Evolutionary conservation across 2,797 vertebrate species (phyloP).

Genomic region (Atherinosoma microstoma): DNA sequence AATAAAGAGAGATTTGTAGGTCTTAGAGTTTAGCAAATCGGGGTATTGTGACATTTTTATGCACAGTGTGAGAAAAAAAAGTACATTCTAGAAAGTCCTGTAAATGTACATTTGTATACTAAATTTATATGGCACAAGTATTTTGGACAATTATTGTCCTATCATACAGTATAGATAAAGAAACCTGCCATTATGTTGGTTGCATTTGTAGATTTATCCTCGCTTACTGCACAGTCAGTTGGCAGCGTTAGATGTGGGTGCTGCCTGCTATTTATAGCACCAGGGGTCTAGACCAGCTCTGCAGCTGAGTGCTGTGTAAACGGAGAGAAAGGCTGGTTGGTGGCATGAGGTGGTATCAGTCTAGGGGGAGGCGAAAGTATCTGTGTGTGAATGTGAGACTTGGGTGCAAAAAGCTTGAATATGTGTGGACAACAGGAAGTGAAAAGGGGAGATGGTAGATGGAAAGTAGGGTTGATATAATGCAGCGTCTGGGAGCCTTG

Average conservation of each 20-base stretch:
- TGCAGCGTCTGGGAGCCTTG: constrained; percentile 52
- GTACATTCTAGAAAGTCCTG: background rate
- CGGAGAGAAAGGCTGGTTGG: constrained; percentile 46
- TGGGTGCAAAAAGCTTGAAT: constrained; percentile 29
- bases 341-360: constrained; percentile 55
- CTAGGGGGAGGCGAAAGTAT: constrained; percentile 29
- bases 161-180: background rate
- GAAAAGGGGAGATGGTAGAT: constrained; percentile 24
- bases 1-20: background rate
- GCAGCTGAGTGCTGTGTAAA: constrained; percentile 56
- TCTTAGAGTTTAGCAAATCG: background rate
- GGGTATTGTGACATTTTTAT: background rate
- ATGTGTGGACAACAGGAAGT: constrained; percentile 16
- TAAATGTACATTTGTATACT: background rate
- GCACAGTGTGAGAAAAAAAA: background rate
- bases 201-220: constrained; percentile 28
- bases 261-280: constrained; percentile 75
- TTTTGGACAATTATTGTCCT: background rate
- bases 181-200: constrained; percentile 11
- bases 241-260: constrained; percentile 48
- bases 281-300: constrained; percentile 73
- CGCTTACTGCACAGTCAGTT: constrained; percentile 49
- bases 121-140: background rate
- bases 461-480: constrained; percentile 34
- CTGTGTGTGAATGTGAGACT: constrained; percentile 27